These are phyloP conservation scores for Pheosia tremula DNA, from an alignment of 2,888 invertebrate species.

Conservation along the genomic window DNA sequence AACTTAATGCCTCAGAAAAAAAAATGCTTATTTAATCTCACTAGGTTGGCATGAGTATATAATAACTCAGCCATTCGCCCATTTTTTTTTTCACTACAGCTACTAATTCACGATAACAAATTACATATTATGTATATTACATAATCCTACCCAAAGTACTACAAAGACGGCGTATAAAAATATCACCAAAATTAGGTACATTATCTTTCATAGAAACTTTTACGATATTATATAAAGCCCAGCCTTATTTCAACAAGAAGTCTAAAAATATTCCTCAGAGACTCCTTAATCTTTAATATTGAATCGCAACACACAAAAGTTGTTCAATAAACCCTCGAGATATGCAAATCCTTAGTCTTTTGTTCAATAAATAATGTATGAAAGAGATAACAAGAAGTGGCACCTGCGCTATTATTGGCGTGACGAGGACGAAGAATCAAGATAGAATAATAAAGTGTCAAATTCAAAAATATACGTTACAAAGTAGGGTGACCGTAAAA, in stretches of 20 bases:
- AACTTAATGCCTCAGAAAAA: too few species aligned
- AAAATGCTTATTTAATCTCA: too few species aligned
- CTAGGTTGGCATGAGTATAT: too few species aligned
- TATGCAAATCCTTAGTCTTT: slow-evolving; percentile 67
- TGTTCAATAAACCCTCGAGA: slow-evolving; percentile 68
- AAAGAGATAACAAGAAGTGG: slow-evolving; percentile 37
- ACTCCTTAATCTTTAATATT: slow-evolving; percentile 72
- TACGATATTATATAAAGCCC: slow-evolving; percentile 42
- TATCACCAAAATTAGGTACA: slow-evolving; percentile 18
- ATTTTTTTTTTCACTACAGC: too few species aligned
- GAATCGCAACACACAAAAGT: slow-evolving; percentile 73
- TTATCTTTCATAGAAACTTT: slow-evolving; percentile 56
- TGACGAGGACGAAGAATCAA: slow-evolving; percentile 29
- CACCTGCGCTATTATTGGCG: slow-evolving; percentile 30
- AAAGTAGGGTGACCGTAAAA: background rate
- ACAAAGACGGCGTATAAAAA: background rate
- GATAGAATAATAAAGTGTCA: background rate
- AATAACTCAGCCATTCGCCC: too few species aligned
- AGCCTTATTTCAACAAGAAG: slow-evolving; percentile 51
- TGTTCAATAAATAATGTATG: slow-evolving; percentile 71
- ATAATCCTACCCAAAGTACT: background rate
- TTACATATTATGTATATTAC: background rate
- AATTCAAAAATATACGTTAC: background rate
- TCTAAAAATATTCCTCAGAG: slow-evolving; percentile 49
- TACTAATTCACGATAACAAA: background rate